These are phyloP conservation scores for Terrapene triunguis DNA, from an alignment of 2,113 vertebrate genomes.

Conservation along the genomic window DNA sequence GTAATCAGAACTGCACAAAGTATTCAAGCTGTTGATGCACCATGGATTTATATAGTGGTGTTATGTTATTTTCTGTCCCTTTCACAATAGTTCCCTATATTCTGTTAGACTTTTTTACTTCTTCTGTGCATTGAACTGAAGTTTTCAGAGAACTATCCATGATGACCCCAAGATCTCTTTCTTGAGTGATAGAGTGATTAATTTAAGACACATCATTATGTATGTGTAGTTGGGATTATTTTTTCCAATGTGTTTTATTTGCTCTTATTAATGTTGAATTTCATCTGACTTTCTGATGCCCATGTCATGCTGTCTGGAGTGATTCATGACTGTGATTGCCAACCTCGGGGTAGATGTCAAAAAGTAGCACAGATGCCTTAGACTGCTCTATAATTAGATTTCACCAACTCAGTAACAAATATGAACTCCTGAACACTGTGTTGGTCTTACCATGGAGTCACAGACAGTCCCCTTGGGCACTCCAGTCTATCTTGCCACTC, in stretches of 20 bases:
- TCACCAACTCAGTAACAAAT: neutral
- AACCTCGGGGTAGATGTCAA: neutral
- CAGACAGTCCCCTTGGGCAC: neutral
- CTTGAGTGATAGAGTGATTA: neutral
- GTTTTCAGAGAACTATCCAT: neutral
- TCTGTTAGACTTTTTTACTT: neutral
- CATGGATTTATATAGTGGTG: neutral
- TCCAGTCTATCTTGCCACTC: neutral
- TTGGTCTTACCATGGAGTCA: neutral
- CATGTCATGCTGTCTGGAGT: neutral
- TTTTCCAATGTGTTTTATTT: neutral
- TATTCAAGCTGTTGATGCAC: neutral
- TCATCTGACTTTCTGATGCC: no score
- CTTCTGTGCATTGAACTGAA: neutral
- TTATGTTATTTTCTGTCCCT: neutral
- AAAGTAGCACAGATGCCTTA: neutral
- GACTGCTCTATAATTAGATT: neutral
- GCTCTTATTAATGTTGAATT: neutral
- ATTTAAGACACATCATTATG: neutral
- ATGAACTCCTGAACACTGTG: neutral
- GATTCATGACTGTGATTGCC: neutral
- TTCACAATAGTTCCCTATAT: neutral
- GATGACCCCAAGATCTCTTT: neutral
- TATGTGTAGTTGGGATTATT: neutral
- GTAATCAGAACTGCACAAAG: neutral